Conservation (phyloP, 2,888 invertebrate species). For the Chamaedrilus cognettii region DNA sequence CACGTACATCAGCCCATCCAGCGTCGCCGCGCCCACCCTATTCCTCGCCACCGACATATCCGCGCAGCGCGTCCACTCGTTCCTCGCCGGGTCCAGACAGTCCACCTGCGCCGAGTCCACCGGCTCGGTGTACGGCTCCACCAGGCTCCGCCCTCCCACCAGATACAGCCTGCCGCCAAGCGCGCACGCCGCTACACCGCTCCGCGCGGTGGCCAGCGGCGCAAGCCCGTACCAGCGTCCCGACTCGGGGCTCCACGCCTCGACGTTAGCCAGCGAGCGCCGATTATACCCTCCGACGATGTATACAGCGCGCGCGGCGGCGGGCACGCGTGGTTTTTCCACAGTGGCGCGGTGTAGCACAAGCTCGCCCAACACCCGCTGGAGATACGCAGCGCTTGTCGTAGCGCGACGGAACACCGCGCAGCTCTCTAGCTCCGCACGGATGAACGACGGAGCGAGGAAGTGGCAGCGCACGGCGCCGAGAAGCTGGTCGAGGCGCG, state of each 20-base stretch:
- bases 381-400: conserved; percentile 85
- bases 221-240: conserved; percentile 81
- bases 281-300: conserved; percentile 87
- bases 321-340: conserved; percentile 75
- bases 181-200: conserved; percentile 65
- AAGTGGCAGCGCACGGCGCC: conserved; percentile 90
- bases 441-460: conserved; percentile 83
- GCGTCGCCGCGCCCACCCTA: conserved; percentile 89
- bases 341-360: conserved; percentile 79
- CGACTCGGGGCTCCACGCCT: conserved; percentile 83
- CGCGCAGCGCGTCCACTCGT: conserved; percentile 83
- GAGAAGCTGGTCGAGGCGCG: conserved; percentile 84
- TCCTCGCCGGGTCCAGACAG: conserved; percentile 80
- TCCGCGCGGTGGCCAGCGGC: conserved; percentile 82
- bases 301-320: conserved; percentile 84
- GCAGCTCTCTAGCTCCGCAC: conserved; percentile 87
- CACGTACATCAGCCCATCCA: conserved; percentile 88
- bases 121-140: conserved; percentile 74
- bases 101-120: conserved; percentile 68
- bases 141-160: conserved; percentile 89
- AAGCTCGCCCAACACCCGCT: conserved; percentile 84
- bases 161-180: conserved; percentile 78
- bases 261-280: conserved; percentile 83
- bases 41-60: conserved; percentile 81
- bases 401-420: conserved; percentile 84